A percentile compares a stretch with the other conserved stretches of the same genome.
These are phyloP conservation scores for Tiliacea citrago DNA, from an alignment of 2,888 invertebrate species.

Conservation along the genomic window DNA sequence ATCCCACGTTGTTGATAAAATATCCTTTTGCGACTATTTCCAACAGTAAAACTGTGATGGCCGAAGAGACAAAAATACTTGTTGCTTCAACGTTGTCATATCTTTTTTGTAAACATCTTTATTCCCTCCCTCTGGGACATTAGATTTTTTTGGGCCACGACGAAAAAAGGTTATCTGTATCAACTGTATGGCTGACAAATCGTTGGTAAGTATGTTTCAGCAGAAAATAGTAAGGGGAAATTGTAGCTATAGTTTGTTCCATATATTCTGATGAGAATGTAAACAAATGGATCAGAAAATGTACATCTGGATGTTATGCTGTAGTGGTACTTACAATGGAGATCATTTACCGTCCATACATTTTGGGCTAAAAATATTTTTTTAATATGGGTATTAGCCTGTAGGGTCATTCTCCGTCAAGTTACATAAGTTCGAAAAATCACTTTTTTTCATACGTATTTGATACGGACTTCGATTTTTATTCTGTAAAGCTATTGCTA, in stretches of 20 bases:
- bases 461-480: too few species aligned
- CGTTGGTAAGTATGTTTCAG: conserved; percentile 23
- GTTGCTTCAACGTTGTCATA: conserved; percentile 70
- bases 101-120: conserved; percentile 64
- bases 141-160: conserved; percentile 42
- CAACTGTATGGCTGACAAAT: conserved; percentile 48
- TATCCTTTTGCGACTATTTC: conserved; percentile 24
- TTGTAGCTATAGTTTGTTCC: background rate
- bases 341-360: too few species aligned
- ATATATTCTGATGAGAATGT: background rate
- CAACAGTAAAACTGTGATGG: conserved; percentile 22
- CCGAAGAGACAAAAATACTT: conserved; percentile 63
- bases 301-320: background rate
- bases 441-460: too few species aligned
- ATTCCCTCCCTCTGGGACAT: conserved; percentile 51
- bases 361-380: too few species aligned
- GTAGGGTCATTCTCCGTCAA: too few species aligned
- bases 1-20: background rate
- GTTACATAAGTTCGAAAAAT: too few species aligned
- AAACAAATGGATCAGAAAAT: background rate
- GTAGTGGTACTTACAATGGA: background rate
- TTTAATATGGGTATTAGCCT: too few species aligned
- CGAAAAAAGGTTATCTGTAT: conserved; percentile 50
- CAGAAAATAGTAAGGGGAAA: background rate
- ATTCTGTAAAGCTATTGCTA: too few species aligned